Conservation (phyloP, 2,888 invertebrate species). For the Reticulitermes lucifugus region DNA sequence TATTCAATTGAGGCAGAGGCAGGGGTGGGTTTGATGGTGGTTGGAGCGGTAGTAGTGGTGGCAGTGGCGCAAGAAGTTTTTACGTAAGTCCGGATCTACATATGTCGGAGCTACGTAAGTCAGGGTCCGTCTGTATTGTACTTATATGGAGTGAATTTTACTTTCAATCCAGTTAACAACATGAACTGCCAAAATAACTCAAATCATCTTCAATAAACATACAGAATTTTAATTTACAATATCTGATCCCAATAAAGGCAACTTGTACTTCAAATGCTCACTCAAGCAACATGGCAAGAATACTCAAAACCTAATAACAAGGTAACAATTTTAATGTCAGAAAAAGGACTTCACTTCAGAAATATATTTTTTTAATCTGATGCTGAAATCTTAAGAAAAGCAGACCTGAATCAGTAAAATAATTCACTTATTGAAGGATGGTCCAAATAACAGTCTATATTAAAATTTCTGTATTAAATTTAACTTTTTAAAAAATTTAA, state of each 20-base stretch:
- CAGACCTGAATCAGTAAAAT: neutral
- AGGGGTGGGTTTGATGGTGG: too few species aligned
- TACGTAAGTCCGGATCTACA: too few species aligned
- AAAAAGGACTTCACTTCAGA: slow-evolving; percentile 8
- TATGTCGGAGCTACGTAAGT: too few species aligned
- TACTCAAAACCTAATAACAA: slow-evolving; percentile 25
- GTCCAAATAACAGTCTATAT: neutral
- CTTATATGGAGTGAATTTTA: neutral
- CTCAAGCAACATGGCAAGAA: slow-evolving; percentile 20
- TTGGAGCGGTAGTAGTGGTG: too few species aligned
- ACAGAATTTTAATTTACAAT: neutral
- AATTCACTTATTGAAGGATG: neutral
- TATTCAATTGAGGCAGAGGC: too few species aligned
- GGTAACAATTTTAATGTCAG: slow-evolving; percentile 14
- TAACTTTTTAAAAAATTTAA: neutral
- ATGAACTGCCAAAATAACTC: neutral
- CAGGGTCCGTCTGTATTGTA: neutral
- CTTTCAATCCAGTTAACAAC: neutral
- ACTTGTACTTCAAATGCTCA: neutral
- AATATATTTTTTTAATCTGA: neutral
- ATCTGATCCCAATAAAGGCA: neutral
- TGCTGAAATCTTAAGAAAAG: slow-evolving; percentile 9
- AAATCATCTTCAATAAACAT: neutral
- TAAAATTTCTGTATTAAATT: neutral
- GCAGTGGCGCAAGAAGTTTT: too few species aligned